phyloP scores from a whole-genome alignment of 1,140 invertebrate species.

The Papilio glaucus region DNA sequence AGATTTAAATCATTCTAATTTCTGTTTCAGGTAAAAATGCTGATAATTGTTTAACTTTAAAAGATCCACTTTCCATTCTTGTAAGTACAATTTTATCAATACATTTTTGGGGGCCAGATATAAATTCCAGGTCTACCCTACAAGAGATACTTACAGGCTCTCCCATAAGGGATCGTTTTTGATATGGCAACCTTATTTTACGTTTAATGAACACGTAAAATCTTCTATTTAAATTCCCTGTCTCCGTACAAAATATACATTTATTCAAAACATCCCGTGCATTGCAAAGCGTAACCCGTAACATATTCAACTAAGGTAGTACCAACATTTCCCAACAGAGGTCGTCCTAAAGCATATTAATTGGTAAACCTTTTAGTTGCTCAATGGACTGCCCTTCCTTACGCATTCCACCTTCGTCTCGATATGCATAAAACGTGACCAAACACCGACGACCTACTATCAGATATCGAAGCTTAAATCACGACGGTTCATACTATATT shows the following conservation, averaged over 20 bases:
- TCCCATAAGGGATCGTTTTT: too few relatives aligned
- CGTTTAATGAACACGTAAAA: too few relatives aligned
- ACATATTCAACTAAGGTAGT: neutral
- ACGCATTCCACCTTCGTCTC: neutral
- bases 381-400: slow-evolving; percentile 23
- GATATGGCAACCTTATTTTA: too few relatives aligned
- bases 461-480: slow-evolving; percentile 5
- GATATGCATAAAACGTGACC: slow-evolving; percentile 28
- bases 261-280: neutral
- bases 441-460: slow-evolving; percentile 16
- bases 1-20: too few relatives aligned
- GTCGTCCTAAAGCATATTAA: slow-evolving; percentile 11
- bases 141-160: too few relatives aligned
- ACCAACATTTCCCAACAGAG: slow-evolving; percentile 30
- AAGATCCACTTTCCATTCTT: neutral
- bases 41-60: neutral
- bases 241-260: slow-evolving; percentile 8
- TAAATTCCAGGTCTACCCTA: too few relatives aligned
- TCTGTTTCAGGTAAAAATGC: slow-evolving; percentile 3
- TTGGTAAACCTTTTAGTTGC: slow-evolving; percentile 16
- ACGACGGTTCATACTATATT: slow-evolving; percentile 26
- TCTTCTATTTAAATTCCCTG: neutral
- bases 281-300: slow-evolving; percentile 1
- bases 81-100: neutral
- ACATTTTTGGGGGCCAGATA: neutral